phyloP scores from a whole-genome alignment of 2,797 vertebrate species.

The Petrocephalus schoutedeni region DNA sequence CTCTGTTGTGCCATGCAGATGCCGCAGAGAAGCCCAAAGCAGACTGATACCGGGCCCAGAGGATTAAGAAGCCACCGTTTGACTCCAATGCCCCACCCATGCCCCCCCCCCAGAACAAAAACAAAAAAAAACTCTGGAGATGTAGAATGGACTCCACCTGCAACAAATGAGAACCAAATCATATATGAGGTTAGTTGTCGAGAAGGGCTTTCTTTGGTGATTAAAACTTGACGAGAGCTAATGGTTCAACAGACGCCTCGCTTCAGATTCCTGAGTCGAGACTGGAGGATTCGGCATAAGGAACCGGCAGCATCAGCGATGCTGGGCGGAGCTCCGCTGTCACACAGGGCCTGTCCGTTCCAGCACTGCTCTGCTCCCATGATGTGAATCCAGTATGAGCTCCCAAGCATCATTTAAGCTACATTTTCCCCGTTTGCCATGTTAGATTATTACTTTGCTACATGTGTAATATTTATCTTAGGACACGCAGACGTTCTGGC shows the following conservation, averaged over 20 bases:
- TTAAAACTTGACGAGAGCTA: neutral
- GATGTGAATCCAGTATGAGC: slow-evolving; percentile 3
- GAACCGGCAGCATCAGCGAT: neutral
- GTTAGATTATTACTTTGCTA: slow-evolving; percentile 13
- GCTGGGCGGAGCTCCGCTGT: neutral
- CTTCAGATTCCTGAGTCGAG: neutral
- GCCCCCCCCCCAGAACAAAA: neutral
- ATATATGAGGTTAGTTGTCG: neutral
- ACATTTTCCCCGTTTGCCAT: neutral
- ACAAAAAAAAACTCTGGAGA: neutral
- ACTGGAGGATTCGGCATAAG: neutral
- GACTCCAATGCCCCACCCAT: neutral
- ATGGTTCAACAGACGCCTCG: neutral
- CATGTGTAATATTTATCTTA: slow-evolving; percentile 11
- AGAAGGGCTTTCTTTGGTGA: neutral
- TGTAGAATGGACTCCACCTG: neutral
- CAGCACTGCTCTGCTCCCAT: slow-evolving; percentile 9
- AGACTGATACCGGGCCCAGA: slow-evolving; percentile 33
- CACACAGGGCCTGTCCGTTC: neutral
- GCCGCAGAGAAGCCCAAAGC: slow-evolving; percentile 36
- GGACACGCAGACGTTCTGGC: neutral
- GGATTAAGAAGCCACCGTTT: neutral
- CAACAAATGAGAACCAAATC: slow-evolving; percentile 9
- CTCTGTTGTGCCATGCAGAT: slow-evolving; percentile 30
- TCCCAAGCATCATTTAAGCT: slow-evolving; percentile 12